These are phyloP conservation scores for Tachypleus tridentatus DNA, from an alignment of 1,140 invertebrate species.

Conservation along the genomic window DNA sequence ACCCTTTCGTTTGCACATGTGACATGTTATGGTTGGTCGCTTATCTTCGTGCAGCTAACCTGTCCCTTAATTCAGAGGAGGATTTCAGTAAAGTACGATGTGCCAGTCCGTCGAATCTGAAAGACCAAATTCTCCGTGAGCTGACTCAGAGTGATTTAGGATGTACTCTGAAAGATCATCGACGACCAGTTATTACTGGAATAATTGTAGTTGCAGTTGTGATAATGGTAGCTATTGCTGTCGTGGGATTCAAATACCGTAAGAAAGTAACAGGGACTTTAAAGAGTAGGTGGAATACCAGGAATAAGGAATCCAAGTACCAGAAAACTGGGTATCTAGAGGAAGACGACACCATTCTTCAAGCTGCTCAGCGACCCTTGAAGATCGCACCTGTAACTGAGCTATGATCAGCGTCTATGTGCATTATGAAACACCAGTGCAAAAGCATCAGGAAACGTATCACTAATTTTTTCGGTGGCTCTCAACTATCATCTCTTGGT, in stretches of 20 bases:
- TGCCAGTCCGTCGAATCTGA: constrained; percentile 50
- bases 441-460: too few relatives aligned
- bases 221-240: constrained; percentile 50
- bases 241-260: constrained; percentile 63
- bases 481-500: too few relatives aligned
- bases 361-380: constrained; percentile 47
- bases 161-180: constrained; percentile 57
- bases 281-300: constrained; percentile 51
- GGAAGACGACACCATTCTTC: constrained; percentile 58
- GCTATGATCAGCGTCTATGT: constrained; percentile 42
- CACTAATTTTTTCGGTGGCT: too few relatives aligned
- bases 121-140: constrained; percentile 51
- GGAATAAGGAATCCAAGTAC: constrained; percentile 69
- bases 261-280: constrained; percentile 43
- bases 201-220: constrained; percentile 52
- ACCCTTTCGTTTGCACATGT: constrained; percentile 75
- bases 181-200: constrained; percentile 62
- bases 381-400: constrained; percentile 75
- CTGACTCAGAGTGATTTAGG: constrained; percentile 61
- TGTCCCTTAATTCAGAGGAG: constrained; percentile 7
- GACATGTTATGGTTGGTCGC: constrained; percentile 76
- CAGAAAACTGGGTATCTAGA: constrained; percentile 69
- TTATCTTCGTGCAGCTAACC: constrained; percentile 12
- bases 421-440: too few relatives aligned
- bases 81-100: constrained; percentile 46